Evolutionary conservation across 2,797 vertebrate species (phyloP), one percentile per base, ranked within the genome.

Genomic region (Iguana delicatissima): DNA sequence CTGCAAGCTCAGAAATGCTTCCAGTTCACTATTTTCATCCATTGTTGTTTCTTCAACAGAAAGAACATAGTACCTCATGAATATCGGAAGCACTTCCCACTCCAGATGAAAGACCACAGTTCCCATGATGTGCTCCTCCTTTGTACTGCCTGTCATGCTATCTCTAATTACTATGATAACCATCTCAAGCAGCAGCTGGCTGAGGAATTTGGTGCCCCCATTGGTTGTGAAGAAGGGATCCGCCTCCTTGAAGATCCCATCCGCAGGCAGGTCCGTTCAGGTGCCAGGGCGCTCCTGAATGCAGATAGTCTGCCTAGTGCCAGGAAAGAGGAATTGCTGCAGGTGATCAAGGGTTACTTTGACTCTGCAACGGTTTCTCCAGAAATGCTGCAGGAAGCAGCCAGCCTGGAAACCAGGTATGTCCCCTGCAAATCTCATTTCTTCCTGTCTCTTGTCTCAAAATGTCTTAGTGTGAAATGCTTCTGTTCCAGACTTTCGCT

Each of bases 21-120:
- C 64, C 6, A 50, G 13, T 6, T 77, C 22, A 69, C 73, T 26
- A 13, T 42, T 72, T 42, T 9, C 8, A 10, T 52, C n/a, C 8
- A 4, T n/a, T 89, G 3, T 29, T 91, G 83, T 93, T 42, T 94
- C 50, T 90, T 83, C 93, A 89, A 26, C 89, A 99, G 99, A 97
- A 99, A 99, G 94, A 99, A 99, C 62, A 97, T 99, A 46, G 98
- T 99, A 57, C 99, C 99, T 0, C 99, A 99, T 0, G 99, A 99
- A 92, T 99, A 99, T 97, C 96, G 99, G 3, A 98, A 98, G 3
- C 99, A 99, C 94, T 99, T 99, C 85, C 99, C 99, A 52, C 96
- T 98, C 0, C 98, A 99, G 96, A 99, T 99, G 99, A 99, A 99
- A 96, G 99, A 99, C 97, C 99, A 99, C 97, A 99, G 99, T 96